Evolutionary conservation across 1,140 invertebrate species (phyloP).

Genomic region (Bombus breviceps): DNA sequence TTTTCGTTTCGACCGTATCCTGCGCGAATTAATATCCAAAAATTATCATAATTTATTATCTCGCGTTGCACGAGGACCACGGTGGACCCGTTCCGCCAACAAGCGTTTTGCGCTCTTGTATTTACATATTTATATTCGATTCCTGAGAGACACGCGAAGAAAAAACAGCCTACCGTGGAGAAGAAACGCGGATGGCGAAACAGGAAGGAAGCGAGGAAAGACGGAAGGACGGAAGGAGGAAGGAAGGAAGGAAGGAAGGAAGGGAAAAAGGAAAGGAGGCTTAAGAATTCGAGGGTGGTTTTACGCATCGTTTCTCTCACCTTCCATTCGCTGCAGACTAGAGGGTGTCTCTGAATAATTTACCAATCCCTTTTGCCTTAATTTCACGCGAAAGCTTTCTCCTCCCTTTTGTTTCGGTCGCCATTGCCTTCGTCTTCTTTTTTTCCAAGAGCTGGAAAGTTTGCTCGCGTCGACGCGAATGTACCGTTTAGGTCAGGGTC

Average conservation of each 20-base stretch:
- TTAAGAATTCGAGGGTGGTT: slow-evolving; percentile 42
- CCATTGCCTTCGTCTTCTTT: neutral
- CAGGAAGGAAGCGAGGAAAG: neutral
- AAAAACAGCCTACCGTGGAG: neutral
- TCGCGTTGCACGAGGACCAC: slow-evolving; percentile 14
- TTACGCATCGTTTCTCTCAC: slow-evolving; percentile 34
- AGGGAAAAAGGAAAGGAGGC: neutral
- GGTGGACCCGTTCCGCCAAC: slow-evolving; percentile 15
- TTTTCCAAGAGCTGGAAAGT: neutral
- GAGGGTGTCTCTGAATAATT: slow-evolving; percentile 54
- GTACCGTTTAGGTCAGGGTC: too few species aligned
- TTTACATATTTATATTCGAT: slow-evolving; percentile 64
- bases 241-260: too few species aligned
- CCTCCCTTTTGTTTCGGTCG: neutral
- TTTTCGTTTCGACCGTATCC: too few species aligned
- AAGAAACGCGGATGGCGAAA: neutral
- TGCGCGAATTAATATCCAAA: slow-evolving; percentile 56
- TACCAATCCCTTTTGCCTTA: slow-evolving; percentile 42
- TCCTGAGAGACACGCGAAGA: neutral
- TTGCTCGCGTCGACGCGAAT: neutral
- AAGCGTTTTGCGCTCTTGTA: slow-evolving; percentile 28
- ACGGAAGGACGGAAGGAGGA: too few species aligned
- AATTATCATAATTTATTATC: slow-evolving; percentile 70
- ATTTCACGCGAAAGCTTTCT: slow-evolving; percentile 39
- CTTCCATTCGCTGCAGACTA: neutral